Conservation (phyloP, 92 coral and sea anemone species). For the Anthopleura xanthogrammica region DNA sequence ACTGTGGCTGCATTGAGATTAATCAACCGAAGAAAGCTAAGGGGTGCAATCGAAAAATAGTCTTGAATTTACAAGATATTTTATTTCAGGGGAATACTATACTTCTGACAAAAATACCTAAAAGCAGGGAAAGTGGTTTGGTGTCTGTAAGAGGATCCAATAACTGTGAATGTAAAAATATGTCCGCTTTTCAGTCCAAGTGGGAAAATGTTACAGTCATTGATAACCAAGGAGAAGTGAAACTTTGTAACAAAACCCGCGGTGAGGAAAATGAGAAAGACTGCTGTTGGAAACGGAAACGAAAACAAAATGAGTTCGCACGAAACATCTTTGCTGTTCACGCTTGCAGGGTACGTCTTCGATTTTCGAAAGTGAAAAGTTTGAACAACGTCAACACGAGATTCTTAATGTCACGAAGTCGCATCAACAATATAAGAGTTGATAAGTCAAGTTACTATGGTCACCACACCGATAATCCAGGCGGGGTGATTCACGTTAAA, state of each 20-base stretch:
- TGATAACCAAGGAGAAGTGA: not conserved
- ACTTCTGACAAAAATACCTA: not conserved
- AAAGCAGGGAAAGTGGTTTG: not conserved
- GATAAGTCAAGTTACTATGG: slow-evolving; percentile 11
- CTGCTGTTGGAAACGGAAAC: not conserved
- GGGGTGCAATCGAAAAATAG: not conserved
- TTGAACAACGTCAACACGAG: slow-evolving; percentile 14
- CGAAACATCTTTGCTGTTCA: not conserved
- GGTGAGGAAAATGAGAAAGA: not conserved
- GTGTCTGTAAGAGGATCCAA: not conserved
- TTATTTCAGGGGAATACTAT: slow-evolving; percentile 10
- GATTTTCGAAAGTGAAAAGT: slow-evolving; percentile 4
- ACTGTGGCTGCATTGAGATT: slow-evolving; percentile 23
- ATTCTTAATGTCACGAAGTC: slow-evolving; percentile 10
- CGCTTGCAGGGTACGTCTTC: not conserved
- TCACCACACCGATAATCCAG: slow-evolving; percentile 5
- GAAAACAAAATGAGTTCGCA: not conserved
- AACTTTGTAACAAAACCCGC: not conserved
- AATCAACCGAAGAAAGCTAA: not conserved
- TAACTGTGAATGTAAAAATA: not conserved
- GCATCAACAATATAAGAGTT: not conserved
- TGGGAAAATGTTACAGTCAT: slow-evolving; percentile 20
- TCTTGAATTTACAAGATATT: slow-evolving; percentile 3
- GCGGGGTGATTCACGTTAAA: slow-evolving; percentile 13
- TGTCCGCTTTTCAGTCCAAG: not conserved